Base-by-base conservation (phyloP, 2,113 vertebrate genomes). In the Callionymus lyra region DNA sequence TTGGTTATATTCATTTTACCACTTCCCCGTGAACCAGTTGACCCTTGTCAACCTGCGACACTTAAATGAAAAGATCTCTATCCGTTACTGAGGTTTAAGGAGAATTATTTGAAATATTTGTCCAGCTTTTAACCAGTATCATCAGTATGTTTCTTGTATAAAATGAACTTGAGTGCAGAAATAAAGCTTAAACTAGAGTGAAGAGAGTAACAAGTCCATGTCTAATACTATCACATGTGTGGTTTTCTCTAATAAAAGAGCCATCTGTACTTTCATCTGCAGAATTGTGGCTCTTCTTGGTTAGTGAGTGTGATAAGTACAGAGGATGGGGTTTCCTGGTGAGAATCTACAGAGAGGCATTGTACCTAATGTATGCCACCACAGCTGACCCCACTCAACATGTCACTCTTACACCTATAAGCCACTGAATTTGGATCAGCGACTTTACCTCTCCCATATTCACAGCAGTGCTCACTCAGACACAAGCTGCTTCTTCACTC, bases 401-500 rank as follows among this genome's bases (percentile, higher is more conserved):
- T 27, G 21, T 27, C 21, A 27, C 21, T 27, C 21, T 27, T 4
- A 5, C 21, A 8, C 21, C 21, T 8, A 8, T 27, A 27, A 27
- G 4, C 8, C 4, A 4, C 21, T 27, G 21, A 27, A 5, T 27
- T 8, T 4, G 21, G 21, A 27, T 27, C 44, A 45, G 44, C 44
- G 18, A 36, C 18, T 1, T 37, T 48, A 56, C 48, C 53, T 19
- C 36, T 21, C 50, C 38, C 46, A 36, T 41, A 39, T 31, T 16
- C 44, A 21, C 50, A 44, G 43, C 19, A 45, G 9, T 32, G 12
- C 31, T 35, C 40, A 62, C 31, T 45, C 35, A 41, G 31, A 19
- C 60, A 53, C 59, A 59, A 63, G 60, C 65, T 70, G 50, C 63
- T 72, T 80, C 72, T 70, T 83, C 72, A 83, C 76, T 73, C 74